Percentiles rank a stretch among this genome's conserved stretches.
phyloP scores from a whole-genome alignment of 1,140 invertebrate species.

The Homarus americanus region DNA sequence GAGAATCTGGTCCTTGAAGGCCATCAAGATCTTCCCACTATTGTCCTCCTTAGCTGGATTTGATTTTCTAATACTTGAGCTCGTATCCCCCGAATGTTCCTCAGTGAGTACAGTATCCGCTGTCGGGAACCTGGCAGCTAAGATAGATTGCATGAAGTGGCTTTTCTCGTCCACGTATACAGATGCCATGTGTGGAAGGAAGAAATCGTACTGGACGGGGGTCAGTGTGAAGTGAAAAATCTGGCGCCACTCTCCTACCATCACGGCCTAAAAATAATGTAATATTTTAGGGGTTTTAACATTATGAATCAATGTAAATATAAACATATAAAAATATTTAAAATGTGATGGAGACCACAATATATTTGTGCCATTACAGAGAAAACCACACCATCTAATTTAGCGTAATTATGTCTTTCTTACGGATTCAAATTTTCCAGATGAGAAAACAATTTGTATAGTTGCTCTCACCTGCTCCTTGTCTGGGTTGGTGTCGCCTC shows the following conservation, averaged over 20 bases:
- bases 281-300: too few relatives aligned
- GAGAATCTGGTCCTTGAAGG: constrained; percentile 18
- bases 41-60: neutral
- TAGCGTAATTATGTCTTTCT: too few relatives aligned
- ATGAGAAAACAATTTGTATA: too few relatives aligned
- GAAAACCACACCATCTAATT: too few relatives aligned
- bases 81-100: neutral
- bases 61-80: neutral
- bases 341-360: too few relatives aligned
- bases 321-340: too few relatives aligned
- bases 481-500: neutral
- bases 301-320: too few relatives aligned
- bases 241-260: constrained; percentile 10
- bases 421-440: too few relatives aligned
- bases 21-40: constrained; percentile 8
- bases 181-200: neutral
- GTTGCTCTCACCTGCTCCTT: neutral
- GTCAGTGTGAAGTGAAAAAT: constrained; percentile 17
- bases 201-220: neutral
- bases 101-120: neutral
- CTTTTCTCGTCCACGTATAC: neutral
- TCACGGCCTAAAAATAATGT: neutral
- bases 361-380: too few relatives aligned
- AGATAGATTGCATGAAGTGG: neutral
- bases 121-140: constrained; percentile 10